Base-by-base conservation (phyloP, 2,113 vertebrate genomes). In the Channa argus region DNA sequence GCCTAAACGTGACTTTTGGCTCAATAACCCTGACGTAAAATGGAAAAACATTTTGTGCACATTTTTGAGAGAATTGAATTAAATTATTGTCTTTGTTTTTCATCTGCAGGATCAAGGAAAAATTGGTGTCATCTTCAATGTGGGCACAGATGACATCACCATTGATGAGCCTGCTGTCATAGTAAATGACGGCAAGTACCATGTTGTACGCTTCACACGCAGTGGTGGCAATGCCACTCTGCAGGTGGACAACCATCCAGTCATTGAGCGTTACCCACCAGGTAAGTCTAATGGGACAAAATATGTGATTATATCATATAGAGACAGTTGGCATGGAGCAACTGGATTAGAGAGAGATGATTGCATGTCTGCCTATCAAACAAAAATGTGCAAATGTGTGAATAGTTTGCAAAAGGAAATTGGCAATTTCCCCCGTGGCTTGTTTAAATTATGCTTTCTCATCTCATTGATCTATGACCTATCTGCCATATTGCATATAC, bases 221-320 rank as follows among this genome's bases (percentile, higher is more conserved):
- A 98, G 97, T 8, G 97, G 97, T 12, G 97, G 97, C 87, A 98
- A 98, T 50, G 97, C 97, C 93, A 98, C 97, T 7, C 94, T 98
- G 82, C 97, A 98, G 94, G 96, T 98, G 95, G 96, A 98, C 95
- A 97, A 95, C 94, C 96, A 97, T 94, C 96, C 97, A 0, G 93
- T 98, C 92, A 97, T 97, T 60, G 97, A 98, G 86, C 95, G 97
- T 52, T 98, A 96, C 84, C 97, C 97, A 2, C 95, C 96, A 97
- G 97, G 97, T 97, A 94, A 93, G 91, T 71, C 69, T 53, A 37
- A 65, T 4, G 56, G 54, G 46, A 72, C 50, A 41, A 36, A 78
- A 8, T 5, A 3, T 36, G 59, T 34, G 45, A 24, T 51, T 64
- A 41, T 54, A 49, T 47, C 41, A 62, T n/a, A 12, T 41, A 41